A percentile compares a stretch with the other conserved stretches of the same genome.
These are phyloP conservation scores for Zaprionus davidi DNA, from an alignment of 1,140 invertebrate species.

Conservation along the genomic window DNA sequence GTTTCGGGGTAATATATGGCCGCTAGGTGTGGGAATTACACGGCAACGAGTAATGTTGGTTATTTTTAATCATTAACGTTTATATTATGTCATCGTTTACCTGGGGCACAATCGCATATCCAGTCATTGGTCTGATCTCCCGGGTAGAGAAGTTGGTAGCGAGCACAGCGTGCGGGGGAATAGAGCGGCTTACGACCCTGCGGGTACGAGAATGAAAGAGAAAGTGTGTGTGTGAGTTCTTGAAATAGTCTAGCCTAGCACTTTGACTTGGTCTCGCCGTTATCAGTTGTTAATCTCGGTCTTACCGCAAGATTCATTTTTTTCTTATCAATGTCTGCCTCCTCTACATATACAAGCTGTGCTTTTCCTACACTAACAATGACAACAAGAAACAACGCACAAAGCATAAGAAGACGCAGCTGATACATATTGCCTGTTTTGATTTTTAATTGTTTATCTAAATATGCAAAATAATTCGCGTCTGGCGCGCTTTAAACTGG, in stretches of 20 bases:
- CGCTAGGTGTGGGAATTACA: slow-evolving; percentile 77
- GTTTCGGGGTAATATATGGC: slow-evolving; percentile 87
- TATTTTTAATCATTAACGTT: not conserved
- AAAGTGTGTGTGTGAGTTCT: slow-evolving; percentile 25
- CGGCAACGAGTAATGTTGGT: not conserved
- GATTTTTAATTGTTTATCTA: slow-evolving; percentile 16
- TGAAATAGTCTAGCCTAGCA: slow-evolving; percentile 15
- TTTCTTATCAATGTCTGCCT: slow-evolving; percentile 68
- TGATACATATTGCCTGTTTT: slow-evolving; percentile 45
- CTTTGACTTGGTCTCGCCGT: slow-evolving; percentile 21
- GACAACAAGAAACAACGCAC: slow-evolving; percentile 30
- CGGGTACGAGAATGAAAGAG: slow-evolving; percentile 6
- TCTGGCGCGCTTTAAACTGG: not conserved
- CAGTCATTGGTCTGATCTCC: slow-evolving; percentile 86
- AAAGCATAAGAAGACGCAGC: slow-evolving; percentile 41
- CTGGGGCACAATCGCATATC: slow-evolving; percentile 88
- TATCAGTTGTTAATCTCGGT: slow-evolving; percentile 44
- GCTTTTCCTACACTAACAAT: slow-evolving; percentile 35
- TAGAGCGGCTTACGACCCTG: slow-evolving; percentile 86
- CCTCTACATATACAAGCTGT: slow-evolving; percentile 72
- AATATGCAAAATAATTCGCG: slow-evolving; percentile 46
- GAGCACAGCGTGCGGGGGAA: slow-evolving; percentile 86
- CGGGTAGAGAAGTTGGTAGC: slow-evolving; percentile 87
- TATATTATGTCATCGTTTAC: slow-evolving; percentile 83
- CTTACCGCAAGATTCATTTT: slow-evolving; percentile 75